Base-by-base conservation (phyloP, 2,888 invertebrate genomes). In the Xanthorhoe spadicearia region DNA sequence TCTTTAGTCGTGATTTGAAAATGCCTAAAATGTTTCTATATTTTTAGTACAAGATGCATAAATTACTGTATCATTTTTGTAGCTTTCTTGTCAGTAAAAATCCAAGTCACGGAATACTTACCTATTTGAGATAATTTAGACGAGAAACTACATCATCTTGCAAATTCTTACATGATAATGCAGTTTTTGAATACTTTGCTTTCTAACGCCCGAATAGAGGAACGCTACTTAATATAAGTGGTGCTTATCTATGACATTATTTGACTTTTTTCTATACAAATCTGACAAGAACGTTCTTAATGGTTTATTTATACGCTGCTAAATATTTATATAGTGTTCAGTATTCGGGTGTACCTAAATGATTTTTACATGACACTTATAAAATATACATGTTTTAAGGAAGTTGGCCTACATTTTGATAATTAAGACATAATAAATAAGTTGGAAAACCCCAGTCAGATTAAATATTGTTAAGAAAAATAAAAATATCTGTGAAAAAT, bases 401-500 rank as follows among this genome's bases (percentile, higher is more conserved):
- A 23, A 19, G 9, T 48, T 28, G 55, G 43, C 55, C 55, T 18
- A 61, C 46, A 51, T 52, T 52, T 48, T 48, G 15, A 48, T 48
- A 17, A 6, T 2, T 7, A 15, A 6, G 15, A 8, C 6, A 5
- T 43, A 3, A 13, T 10, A 38, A 55, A 17, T 48, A 57, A 64
- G 67, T 74, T 69, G 57, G 64, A 70, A 74, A 72, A 72, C 72
- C 67, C 62, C 46, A 51, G 51, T 43, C 55, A 58, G 43, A 63
- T 38, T 49, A 52, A 58, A n/a, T 71, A 71, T 52, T 70, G n/a
- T 61, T 70, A 73, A 69, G 67, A 61, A 54, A 64, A 61, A 67
- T 61, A 64, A 64, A n/a, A 60, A 64, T 32, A 64, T 32, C 60
- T 70, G 70, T 66, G 67, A 70, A 74, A 68, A 66, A 62, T 70